phyloP scores from a whole-genome alignment of 2,797 vertebrate genomes.

The Erethizon dorsatum region DNA sequence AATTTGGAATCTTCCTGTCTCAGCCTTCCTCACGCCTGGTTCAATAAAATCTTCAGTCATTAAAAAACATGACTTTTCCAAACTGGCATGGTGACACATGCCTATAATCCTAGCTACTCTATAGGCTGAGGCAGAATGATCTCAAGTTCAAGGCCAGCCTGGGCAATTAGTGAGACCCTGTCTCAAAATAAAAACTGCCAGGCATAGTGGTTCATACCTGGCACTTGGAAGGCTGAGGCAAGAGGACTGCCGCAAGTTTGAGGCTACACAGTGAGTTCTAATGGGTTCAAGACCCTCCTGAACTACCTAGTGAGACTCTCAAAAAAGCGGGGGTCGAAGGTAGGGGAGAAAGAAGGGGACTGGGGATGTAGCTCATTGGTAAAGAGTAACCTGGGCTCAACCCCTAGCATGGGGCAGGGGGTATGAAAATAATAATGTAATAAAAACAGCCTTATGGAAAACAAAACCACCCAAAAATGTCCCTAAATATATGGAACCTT shows the following conservation, averaged over 20 bases:
- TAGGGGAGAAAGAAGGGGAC: neutral
- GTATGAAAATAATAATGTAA: neutral
- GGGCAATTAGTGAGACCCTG: neutral
- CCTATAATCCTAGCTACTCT: neutral
- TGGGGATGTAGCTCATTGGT: neutral
- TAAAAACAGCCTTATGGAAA: slow-evolving; percentile 10
- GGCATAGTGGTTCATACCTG: no score
- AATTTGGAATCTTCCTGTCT: neutral
- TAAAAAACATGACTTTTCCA: slow-evolving; percentile 33
- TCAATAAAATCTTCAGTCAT: slow-evolving; percentile 3
- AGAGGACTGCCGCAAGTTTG: no score
- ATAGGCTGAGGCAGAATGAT: neutral
- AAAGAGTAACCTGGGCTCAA: neutral
- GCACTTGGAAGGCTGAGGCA: no score
- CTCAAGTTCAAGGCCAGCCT: neutral
- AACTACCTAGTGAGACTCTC: neutral
- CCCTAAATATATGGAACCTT: no score
- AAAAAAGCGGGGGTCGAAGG: neutral
- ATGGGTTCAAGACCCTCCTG: neutral
- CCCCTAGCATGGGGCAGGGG: neutral
- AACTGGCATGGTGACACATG: neutral
- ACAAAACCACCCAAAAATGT: neutral
- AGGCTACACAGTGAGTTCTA: neutral
- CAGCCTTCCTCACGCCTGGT: neutral
- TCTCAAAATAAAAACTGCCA: neutral